Conservation (phyloP, 2,888 invertebrate species). For the Tigriopus californicus region DNA sequence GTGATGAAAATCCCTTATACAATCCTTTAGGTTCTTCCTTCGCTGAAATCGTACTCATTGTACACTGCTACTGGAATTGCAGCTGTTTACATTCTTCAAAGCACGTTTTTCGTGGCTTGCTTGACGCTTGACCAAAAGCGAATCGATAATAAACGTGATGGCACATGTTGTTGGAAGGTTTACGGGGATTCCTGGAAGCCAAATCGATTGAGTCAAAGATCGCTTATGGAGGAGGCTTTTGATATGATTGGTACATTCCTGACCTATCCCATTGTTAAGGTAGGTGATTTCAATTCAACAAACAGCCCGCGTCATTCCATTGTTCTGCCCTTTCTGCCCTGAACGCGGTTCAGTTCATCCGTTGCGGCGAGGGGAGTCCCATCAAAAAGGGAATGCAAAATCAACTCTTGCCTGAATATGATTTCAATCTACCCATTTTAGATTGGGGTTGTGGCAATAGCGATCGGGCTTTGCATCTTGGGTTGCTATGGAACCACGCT, state of each 20-base stretch:
- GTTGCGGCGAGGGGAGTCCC: too few species aligned
- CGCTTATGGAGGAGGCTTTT: constrained; percentile 39
- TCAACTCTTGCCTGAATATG: too few species aligned
- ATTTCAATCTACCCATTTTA: constrained; percentile 36
- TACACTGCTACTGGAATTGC: constrained; percentile 58
- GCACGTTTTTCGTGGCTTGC: constrained; percentile 61
- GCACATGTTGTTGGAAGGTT: constrained; percentile 43
- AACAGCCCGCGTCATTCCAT: too few species aligned
- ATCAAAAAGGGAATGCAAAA: too few species aligned
- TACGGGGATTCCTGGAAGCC: constrained; percentile 36
- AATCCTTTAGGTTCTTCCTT: constrained; percentile 46
- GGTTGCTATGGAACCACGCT: background rate
- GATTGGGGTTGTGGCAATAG: constrained; percentile 24
- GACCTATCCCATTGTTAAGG: constrained; percentile 30
- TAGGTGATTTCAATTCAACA: too few species aligned
- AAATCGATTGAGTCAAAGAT: constrained; percentile 29
- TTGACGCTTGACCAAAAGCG: constrained; percentile 45
- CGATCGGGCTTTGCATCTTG: background rate
- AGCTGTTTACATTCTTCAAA: constrained; percentile 50
- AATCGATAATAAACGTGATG: constrained; percentile 33
- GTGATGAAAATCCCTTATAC: background rate
- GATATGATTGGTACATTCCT: constrained; percentile 39
- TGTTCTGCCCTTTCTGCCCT: too few species aligned
- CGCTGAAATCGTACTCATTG: constrained; percentile 58
- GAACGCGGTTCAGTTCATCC: too few species aligned